phyloP scores from a whole-genome alignment of 1,140 invertebrate genomes.

The Metopolophium dirhodum region DNA sequence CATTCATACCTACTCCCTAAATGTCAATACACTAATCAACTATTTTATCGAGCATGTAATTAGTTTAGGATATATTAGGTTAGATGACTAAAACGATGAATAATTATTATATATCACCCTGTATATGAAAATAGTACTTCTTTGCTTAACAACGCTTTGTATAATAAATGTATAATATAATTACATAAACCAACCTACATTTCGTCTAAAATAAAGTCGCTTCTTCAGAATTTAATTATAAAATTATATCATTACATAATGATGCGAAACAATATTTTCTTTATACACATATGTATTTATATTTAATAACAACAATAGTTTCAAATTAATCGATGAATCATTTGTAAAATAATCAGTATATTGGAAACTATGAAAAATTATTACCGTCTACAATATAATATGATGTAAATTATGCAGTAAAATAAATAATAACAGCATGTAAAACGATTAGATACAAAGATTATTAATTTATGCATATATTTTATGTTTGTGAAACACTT shows the following conservation, averaged over 20 bases:
- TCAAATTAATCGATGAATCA: constrained; percentile 13
- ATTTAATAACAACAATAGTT: not conserved
- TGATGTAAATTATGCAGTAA: constrained; percentile 1
- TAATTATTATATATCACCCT: not conserved
- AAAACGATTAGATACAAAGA: not conserved
- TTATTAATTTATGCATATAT: not conserved
- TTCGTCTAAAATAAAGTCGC: not conserved
- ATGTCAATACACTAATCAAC: not conserved
- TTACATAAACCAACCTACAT: not conserved
- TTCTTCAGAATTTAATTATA: constrained; percentile 19
- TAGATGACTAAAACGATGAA: not conserved
- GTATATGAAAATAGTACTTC: not conserved
- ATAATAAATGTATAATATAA: too few relatives aligned
- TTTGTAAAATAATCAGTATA: not conserved
- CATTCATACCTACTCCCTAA: too few relatives aligned
- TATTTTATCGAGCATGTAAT: not conserved
- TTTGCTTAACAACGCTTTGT: too few relatives aligned
- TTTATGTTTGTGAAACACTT: constrained; percentile 1
- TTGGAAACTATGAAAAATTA: not conserved
- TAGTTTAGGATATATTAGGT: not conserved
- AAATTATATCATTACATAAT: constrained; percentile 4
- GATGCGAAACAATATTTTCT: not conserved
- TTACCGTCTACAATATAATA: not conserved
- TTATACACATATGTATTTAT: not conserved
- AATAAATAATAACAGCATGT: not conserved